Percentiles rank a stretch among this genome's conserved stretches.
Evolutionary conservation across 2,797 vertebrate genomes (phyloP).

Genomic region (Pseudochromis fuscus): DNA sequence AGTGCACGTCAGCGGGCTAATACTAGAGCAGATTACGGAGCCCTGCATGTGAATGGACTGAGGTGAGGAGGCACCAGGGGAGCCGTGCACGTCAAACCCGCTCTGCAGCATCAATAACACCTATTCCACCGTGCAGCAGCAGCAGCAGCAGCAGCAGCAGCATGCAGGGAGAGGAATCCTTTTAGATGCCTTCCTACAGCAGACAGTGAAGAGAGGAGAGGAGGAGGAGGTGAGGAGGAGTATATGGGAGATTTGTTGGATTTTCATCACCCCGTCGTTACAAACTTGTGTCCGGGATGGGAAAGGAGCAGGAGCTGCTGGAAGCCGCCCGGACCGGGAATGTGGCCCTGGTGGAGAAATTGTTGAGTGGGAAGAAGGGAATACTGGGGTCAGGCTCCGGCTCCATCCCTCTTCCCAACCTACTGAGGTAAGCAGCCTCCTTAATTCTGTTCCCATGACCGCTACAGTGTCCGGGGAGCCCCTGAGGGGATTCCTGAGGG

Average conservation of each 20-base stretch:
- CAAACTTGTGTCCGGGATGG: conserved; percentile 88
- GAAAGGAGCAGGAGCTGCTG: conserved; percentile 98
- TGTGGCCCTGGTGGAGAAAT: conserved; percentile 95
- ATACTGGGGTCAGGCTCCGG: conserved; percentile 94
- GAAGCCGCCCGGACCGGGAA: conserved; percentile 97
- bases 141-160: conserved; percentile 36
- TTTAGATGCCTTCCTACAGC: conserved; percentile 54
- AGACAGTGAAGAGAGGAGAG: conserved; percentile 42
- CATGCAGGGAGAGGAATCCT: conserved; percentile 51
- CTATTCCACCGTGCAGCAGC: conserved; percentile 24
- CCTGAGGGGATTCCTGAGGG: conserved; percentile 44
- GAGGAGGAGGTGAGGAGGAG: conserved; percentile 12
- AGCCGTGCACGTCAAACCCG: conserved; percentile 36
- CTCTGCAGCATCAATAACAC: conserved; percentile 67
- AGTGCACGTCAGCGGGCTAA: conserved; percentile 23
- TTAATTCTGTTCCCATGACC: conserved; percentile 23
- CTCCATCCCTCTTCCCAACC: conserved; percentile 93
- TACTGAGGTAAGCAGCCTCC: conserved; percentile 90
- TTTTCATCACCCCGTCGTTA: conserved; percentile 68
- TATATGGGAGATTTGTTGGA: conserved; percentile 75
- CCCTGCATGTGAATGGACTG: conserved; percentile 46
- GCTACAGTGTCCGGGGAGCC: conserved; percentile 18
- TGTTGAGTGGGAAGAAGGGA: conserved; percentile 95
- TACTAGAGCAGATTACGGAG: conserved; percentile 9
- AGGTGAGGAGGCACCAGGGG: conserved; percentile 37